A percentile compares a stretch with the other conserved stretches of the same genome.
Conservation (phyloP, 92 coral and sea anemone genomes). For the Zoanthus solanderi region DNA sequence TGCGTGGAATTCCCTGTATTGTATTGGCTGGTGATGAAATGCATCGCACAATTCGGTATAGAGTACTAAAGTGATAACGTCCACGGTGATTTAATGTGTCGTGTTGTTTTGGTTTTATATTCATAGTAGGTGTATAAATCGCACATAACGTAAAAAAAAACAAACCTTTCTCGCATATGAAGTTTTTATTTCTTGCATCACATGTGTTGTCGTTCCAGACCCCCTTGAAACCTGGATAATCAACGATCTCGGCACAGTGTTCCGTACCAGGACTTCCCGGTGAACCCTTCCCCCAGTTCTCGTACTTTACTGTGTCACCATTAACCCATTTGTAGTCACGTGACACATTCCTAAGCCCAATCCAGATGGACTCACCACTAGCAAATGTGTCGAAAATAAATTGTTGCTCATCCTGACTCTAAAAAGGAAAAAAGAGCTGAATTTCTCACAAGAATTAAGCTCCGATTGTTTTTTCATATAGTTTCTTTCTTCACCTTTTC, state of each 20-base stretch:
- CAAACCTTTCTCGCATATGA: conserved; percentile 41
- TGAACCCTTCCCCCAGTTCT: background rate
- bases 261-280: conserved; percentile 22
- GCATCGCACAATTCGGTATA: too few relatives aligned
- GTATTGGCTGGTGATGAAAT: too few relatives aligned
- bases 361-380: conserved; percentile 22
- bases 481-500: background rate
- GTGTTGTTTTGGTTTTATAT: too few relatives aligned
- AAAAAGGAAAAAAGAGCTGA: background rate
- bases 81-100: too few relatives aligned
- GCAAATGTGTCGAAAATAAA: background rate
- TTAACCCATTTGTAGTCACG: conserved; percentile 38
- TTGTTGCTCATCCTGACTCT: conserved; percentile 37
- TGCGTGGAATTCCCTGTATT: too few relatives aligned
- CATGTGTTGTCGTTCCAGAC: conserved; percentile 34
- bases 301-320: conserved; percentile 5
- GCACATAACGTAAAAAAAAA: background rate
- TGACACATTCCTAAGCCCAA: conserved; percentile 32
- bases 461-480: too few relatives aligned
- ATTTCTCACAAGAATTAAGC: background rate
- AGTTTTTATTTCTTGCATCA: background rate
- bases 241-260: conserved; percentile 36
- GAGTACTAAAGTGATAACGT: too few relatives aligned
- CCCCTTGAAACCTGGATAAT: background rate
- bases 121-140: too few relatives aligned